Percentiles rank a stretch among this genome's conserved stretches.
Conservation (phyloP, 2,113 vertebrate genomes). For the Phylloscopus whistleri region DNA sequence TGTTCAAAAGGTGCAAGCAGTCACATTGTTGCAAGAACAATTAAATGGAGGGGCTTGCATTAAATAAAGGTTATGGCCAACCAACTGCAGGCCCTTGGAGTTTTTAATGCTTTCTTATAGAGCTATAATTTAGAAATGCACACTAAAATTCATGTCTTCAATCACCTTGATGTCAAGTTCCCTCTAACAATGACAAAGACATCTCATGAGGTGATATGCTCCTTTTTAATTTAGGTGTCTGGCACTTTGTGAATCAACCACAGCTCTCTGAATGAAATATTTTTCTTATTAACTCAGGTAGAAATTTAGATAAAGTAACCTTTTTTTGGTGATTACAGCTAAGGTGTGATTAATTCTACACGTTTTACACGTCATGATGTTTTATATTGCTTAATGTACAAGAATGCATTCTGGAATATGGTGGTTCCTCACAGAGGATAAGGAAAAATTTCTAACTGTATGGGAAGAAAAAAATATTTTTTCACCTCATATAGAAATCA, state of each 20-base stretch:
- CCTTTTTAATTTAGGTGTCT: neutral
- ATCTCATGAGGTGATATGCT: neutral
- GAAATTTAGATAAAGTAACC: neutral
- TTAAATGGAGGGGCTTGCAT: neutral
- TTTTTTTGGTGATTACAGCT: neutral
- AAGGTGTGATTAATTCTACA: neutral
- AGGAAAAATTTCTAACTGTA: neutral
- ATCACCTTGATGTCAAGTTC: neutral
- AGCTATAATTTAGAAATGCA: neutral
- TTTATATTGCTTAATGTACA: neutral
- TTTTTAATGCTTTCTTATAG: neutral
- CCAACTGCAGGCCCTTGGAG: neutral
- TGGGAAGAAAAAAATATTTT: neutral
- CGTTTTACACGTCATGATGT: rapidly evolving
- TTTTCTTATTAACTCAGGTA: neutral
- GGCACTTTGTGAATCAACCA: neutral
- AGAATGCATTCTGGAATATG: neutral
- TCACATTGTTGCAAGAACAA: neutral
- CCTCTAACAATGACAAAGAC: neutral
- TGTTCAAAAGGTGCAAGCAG: neutral
- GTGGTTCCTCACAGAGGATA: neutral
- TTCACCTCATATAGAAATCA: neutral
- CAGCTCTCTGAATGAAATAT: neutral
- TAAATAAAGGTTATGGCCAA: neutral
- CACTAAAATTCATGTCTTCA: neutral